A percentile compares a stretch with the other conserved stretches of the same genome.
These are phyloP conservation scores for Mamestra brassicae DNA, from an alignment of 2,888 invertebrate genomes.

Conservation along the genomic window DNA sequence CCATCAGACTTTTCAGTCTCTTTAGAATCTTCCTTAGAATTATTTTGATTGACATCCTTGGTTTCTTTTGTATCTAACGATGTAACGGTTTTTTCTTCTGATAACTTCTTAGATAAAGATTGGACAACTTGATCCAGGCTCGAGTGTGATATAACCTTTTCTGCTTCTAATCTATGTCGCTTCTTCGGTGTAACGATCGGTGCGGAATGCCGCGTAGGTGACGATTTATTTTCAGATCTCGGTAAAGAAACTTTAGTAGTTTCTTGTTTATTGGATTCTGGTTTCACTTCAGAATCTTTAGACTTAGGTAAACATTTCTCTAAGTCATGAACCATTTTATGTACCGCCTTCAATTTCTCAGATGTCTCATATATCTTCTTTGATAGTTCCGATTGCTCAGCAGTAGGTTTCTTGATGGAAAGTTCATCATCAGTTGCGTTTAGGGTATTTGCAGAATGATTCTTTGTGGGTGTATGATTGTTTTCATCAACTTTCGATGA, in stretches of 20 bases:
- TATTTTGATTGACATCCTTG: conserved; percentile 81
- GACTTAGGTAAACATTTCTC: conserved; percentile 86
- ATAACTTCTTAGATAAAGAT: conserved; percentile 87
- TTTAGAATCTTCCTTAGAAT: conserved; percentile 77
- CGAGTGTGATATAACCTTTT: conserved; percentile 83
- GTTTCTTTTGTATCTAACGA: conserved; percentile 73
- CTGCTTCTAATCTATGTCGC: conserved; percentile 93
- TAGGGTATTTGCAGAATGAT: conserved; percentile 71
- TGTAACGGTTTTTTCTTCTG: conserved; percentile 81
- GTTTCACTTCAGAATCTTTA: conserved; percentile 81
- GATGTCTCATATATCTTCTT: conserved; percentile 89
- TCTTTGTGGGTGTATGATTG: conserved; percentile 70
- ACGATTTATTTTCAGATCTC: conserved; percentile 81
- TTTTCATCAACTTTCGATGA: conserved; percentile 74
- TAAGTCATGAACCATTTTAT: conserved; percentile 87
- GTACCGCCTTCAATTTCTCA: conserved; percentile 88
- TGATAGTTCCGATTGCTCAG: conserved; percentile 87
- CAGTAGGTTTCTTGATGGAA: conserved; percentile 81
- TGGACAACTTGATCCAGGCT: conserved; percentile 88
- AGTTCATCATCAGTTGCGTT: conserved; percentile 81
- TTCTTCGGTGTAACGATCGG: conserved; percentile 94
- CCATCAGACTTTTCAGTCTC: conserved; percentile 72
- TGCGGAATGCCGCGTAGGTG: conserved; percentile 82
- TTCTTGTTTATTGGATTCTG: conserved; percentile 80
- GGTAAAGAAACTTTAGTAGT: conserved; percentile 81